Conservation (phyloP, 2,888 invertebrate genomes). For the Pasiphila rectangulata region DNA sequence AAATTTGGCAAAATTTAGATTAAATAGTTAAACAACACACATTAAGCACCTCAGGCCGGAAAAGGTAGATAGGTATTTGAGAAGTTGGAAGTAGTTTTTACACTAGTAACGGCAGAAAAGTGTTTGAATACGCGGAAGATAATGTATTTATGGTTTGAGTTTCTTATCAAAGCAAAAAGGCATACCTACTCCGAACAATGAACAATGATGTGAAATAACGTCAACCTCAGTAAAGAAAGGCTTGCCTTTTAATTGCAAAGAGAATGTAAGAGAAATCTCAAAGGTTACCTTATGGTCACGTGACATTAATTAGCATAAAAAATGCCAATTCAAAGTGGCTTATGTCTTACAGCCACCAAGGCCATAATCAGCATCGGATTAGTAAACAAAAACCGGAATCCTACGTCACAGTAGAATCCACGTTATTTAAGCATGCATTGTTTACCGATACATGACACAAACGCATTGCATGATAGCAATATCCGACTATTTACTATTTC, state of each 20-base stretch:
- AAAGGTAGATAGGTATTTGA: no score
- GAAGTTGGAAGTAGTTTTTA: not conserved
- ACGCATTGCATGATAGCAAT: constrained; percentile 42
- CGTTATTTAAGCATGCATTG: constrained; percentile 46
- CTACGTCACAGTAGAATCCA: constrained; percentile 62
- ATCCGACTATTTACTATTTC: constrained; percentile 44
- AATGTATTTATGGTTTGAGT: constrained; percentile 14
- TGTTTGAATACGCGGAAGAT: constrained; percentile 6
- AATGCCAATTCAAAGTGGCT: constrained; percentile 35
- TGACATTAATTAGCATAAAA: constrained; percentile 30
- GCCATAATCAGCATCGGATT: constrained; percentile 56
- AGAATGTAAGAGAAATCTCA: constrained; percentile 6
- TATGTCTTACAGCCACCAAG: constrained; percentile 61
- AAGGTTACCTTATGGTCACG: constrained; percentile 8
- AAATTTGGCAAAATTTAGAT: no score
- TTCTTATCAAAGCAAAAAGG: constrained; percentile 16
- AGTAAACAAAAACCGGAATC: constrained; percentile 71
- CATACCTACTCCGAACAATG: not conserved
- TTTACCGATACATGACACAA: constrained; percentile 49
- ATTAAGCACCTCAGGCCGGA: no score
- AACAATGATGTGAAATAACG: constrained; percentile 20
- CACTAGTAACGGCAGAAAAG: not conserved
- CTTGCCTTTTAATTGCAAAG: constrained; percentile 6
- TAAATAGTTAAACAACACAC: no score
- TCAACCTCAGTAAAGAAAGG: constrained; percentile 16